phyloP scores from a whole-genome alignment of 2,888 invertebrate species.

The Hemaris fuciformis region DNA sequence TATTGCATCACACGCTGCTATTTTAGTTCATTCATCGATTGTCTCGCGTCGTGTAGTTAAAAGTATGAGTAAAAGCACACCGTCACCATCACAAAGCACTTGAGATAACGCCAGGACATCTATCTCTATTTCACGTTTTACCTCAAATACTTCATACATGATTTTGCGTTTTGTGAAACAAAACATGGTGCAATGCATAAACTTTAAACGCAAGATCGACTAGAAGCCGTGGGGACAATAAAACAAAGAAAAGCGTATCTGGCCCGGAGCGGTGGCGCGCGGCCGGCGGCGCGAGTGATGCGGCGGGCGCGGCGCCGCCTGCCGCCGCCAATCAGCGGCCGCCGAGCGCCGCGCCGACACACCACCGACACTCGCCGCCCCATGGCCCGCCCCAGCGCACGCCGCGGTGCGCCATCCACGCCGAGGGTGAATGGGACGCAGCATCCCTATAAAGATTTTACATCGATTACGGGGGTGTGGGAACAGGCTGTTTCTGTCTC shows the following conservation, averaged over 20 bases:
- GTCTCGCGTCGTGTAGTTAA: neutral
- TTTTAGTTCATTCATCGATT: neutral
- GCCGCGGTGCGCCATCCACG: constrained; percentile 28
- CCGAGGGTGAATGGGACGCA: constrained; percentile 68
- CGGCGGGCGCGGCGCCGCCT: constrained; percentile 33
- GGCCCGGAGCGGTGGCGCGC: constrained; percentile 60
- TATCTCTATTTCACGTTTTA: constrained; percentile 64
- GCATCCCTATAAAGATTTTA: constrained; percentile 70
- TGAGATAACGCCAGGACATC: constrained; percentile 44
- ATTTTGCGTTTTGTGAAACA: constrained; percentile 76
- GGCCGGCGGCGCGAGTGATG: constrained; percentile 22
- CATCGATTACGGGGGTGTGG: constrained; percentile 75
- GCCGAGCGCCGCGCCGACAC: constrained; percentile 34
- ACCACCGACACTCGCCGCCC: constrained; percentile 43
- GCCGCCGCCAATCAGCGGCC: constrained; percentile 37
- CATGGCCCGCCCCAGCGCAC: constrained; percentile 40
- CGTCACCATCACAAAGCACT: constrained; percentile 54
- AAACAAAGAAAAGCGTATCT: constrained; percentile 77
- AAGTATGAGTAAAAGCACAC: constrained; percentile 30
- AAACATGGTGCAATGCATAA: constrained; percentile 80
- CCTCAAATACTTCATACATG: constrained; percentile 76
- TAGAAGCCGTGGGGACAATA: constrained; percentile 79
- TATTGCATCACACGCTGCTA: neutral
- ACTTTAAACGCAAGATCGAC: constrained; percentile 80
- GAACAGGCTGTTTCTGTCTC: constrained; percentile 68